Evolutionary conservation across 2,113 vertebrate species (phyloP).

Genomic region (Brachypodius melanocephalos): DNA sequence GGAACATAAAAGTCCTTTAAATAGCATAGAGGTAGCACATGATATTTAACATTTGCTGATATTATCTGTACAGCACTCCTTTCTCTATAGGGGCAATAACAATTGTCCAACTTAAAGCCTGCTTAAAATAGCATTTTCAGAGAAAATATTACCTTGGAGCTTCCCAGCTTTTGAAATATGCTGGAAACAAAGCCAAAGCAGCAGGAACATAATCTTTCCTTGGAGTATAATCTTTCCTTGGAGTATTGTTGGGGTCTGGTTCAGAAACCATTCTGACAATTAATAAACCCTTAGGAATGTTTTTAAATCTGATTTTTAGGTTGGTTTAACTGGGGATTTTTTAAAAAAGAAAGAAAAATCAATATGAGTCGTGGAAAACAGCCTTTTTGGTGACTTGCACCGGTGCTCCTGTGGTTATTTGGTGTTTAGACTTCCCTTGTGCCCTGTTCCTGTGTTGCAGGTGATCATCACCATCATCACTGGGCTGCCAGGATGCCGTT

Average conservation of each 20-base stretch:
- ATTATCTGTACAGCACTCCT: conserved; percentile 34
- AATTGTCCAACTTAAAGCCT: not conserved
- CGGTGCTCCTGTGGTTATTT: not conserved
- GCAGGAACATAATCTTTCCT: not conserved
- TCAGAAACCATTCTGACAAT: not conserved
- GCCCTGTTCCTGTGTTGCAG: conserved; percentile 57
- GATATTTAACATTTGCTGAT: conserved; percentile 64
- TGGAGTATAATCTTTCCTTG: not conserved
- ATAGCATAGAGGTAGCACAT: conserved; percentile 40
- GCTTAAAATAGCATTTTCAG: conserved; percentile 32
- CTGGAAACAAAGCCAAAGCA: not conserved
- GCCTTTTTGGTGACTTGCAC: not conserved
- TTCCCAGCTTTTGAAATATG: not conserved
- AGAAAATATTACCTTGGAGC: not conserved
- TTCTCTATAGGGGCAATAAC: conserved; percentile 45
- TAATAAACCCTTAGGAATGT: not conserved
- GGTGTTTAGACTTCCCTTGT: not conserved
- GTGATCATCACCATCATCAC: conserved; percentile 85
- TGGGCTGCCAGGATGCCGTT: conserved; percentile 89
- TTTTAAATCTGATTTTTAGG: not conserved
- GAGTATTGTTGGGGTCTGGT: not conserved
- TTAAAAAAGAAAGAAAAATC: not conserved
- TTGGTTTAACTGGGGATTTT: not conserved
- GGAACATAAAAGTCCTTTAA: conserved; percentile 58
- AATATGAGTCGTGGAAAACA: not conserved